Conservation (phyloP, 2,888 invertebrate genomes). For the Drosophila sordidula region DNA sequence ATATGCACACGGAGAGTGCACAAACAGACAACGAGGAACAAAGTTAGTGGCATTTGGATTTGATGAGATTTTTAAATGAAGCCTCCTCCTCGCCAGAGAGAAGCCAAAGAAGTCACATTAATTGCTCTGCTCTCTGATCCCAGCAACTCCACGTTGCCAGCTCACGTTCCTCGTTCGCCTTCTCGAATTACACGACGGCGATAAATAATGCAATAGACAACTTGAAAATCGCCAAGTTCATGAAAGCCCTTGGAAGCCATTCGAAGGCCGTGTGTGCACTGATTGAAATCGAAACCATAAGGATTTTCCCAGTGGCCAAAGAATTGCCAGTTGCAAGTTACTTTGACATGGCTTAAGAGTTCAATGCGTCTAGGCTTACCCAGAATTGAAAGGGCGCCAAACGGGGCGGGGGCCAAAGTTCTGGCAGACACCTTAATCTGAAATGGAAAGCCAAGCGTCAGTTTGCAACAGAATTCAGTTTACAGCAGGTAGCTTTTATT, state of each 20-base stretch:
- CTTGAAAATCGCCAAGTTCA: conserved; percentile 54
- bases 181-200: conserved; percentile 37
- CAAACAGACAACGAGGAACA: conserved; percentile 14
- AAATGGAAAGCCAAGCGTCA: conserved; percentile 2
- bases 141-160: not conserved
- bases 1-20: conserved; percentile 63
- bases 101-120: conserved; percentile 67
- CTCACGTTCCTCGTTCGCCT: conserved; percentile 6
- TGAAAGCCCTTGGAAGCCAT: conserved; percentile 62
- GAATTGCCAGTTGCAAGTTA: conserved; percentile 52
- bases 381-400: conserved; percentile 1
- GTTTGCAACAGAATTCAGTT: not conserved
- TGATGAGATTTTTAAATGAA: conserved; percentile 46
- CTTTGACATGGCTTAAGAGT: conserved; percentile 69
- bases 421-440: conserved; percentile 15
- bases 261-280: conserved; percentile 44
- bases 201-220: conserved; percentile 49
- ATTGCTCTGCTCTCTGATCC: conserved; percentile 49
- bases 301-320: conserved; percentile 51
- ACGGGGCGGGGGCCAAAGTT: conserved; percentile 6
- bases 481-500: no score
- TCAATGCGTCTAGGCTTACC: conserved; percentile 53
- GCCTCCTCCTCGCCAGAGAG: conserved; percentile 18
- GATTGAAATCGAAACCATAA: conserved; percentile 75
- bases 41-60: conserved; percentile 35